These are phyloP conservation scores for Penaeus indicus DNA, from an alignment of 1,140 invertebrate species.

Conservation along the genomic window DNA sequence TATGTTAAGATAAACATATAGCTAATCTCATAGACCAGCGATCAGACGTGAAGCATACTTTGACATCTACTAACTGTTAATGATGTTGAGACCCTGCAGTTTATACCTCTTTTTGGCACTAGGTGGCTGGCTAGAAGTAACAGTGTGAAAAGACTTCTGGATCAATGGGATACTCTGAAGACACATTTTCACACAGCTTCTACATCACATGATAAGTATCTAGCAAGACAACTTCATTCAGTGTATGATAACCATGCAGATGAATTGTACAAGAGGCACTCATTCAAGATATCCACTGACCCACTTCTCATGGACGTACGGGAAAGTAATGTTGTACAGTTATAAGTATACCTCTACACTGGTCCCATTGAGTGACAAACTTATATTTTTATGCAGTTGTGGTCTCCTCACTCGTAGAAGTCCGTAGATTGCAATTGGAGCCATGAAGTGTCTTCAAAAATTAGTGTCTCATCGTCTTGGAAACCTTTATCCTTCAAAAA, in stretches of 20 bases:
- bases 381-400: too few relatives aligned
- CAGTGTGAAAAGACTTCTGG: slow-evolving; percentile 20
- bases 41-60: slow-evolving; percentile 41
- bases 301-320: too few relatives aligned
- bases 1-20: slow-evolving; percentile 39
- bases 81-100: slow-evolving; percentile 31
- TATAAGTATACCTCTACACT: too few relatives aligned
- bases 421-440: too few relatives aligned
- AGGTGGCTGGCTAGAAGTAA: slow-evolving; percentile 41
- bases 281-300: too few relatives aligned
- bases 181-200: slow-evolving; percentile 41
- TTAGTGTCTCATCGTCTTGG: too few relatives aligned
- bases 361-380: too few relatives aligned
- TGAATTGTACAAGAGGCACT: background rate
- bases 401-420: too few relatives aligned
- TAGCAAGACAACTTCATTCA: slow-evolving; percentile 37
- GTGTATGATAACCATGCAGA: slow-evolving; percentile 36
- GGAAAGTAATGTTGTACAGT: too few relatives aligned
- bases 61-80: slow-evolving; percentile 44
- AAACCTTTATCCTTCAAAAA: too few relatives aligned
- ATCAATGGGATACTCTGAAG: slow-evolving; percentile 37
- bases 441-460: too few relatives aligned
- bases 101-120: slow-evolving; percentile 44
- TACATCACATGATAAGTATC: slow-evolving; percentile 42
- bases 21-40: slow-evolving; percentile 35